Conservation (phyloP, 2,797 vertebrate species). For the Chloroceryle inda region DNA sequence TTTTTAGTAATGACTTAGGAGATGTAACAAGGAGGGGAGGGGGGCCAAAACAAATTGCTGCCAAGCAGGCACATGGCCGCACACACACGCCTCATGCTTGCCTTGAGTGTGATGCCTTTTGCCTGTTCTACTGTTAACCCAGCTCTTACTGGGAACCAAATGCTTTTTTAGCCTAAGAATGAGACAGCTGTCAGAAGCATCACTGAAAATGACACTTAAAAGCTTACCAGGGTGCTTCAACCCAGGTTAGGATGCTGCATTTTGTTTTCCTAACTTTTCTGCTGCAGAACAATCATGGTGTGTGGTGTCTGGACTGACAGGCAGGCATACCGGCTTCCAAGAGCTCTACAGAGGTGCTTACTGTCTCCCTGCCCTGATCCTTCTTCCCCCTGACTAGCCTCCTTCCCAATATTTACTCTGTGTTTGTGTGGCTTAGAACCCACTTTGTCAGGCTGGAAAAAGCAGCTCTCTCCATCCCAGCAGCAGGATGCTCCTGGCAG, state of each 20-base stretch:
- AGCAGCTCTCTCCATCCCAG: accelerated
- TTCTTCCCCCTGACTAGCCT: too few species aligned
- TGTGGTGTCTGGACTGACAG: neutral
- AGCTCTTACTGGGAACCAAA: slow-evolving; percentile 29
- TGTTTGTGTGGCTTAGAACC: accelerated
- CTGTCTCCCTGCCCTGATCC: neutral
- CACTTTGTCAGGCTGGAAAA: neutral
- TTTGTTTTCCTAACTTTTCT: slow-evolving; percentile 48
- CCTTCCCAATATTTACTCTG: neutral
- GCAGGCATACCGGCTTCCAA: neutral
- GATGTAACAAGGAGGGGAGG: slow-evolving; percentile 25
- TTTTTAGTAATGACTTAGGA: slow-evolving; percentile 54
- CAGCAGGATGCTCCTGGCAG: accelerated
- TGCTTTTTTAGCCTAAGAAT: slow-evolving; percentile 11
- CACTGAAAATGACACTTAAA: neutral
- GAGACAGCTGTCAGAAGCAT: neutral
- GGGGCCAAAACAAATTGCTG: slow-evolving; percentile 54
- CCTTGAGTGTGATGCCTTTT: neutral
- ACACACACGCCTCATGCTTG: neutral
- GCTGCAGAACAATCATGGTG: neutral
- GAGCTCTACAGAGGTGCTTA: accelerated
- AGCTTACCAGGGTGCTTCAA: slow-evolving; percentile 5
- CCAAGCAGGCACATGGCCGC: neutral
- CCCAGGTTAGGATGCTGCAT: slow-evolving; percentile 6
- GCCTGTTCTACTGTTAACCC: neutral